phyloP scores from a whole-genome alignment of 1,140 invertebrate species.

The Gonatopus flavifemur region DNA sequence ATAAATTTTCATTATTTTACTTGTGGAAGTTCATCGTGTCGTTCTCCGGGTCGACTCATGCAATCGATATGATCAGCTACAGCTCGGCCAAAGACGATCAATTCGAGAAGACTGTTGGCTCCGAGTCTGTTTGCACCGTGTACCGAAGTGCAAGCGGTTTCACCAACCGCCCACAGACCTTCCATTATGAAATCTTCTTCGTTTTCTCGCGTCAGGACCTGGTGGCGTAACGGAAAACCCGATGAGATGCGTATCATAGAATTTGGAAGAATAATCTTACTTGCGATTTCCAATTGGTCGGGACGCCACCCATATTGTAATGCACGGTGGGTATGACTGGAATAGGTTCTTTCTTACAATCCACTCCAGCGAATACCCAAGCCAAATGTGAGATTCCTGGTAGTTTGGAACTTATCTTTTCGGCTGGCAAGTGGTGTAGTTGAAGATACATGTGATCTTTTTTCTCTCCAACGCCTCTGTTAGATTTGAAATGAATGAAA shows the following conservation, averaged over 20 bases:
- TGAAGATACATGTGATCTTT: slow-evolving; percentile 85
- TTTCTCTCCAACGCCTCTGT: slow-evolving; percentile 72
- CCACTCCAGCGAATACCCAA: slow-evolving; percentile 84
- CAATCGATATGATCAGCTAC: slow-evolving; percentile 74
- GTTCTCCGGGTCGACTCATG: slow-evolving; percentile 68
- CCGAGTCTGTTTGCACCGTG: slow-evolving; percentile 86
- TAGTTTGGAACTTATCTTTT: slow-evolving; percentile 65
- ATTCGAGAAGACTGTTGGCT: slow-evolving; percentile 82
- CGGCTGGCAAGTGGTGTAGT: slow-evolving; percentile 75
- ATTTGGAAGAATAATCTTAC: too few relatives aligned
- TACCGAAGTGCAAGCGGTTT: slow-evolving; percentile 66
- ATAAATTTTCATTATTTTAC: slow-evolving; percentile 48
- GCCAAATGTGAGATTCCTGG: slow-evolving; percentile 72
- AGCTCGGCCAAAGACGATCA: slow-evolving; percentile 82
- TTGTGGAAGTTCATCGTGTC: slow-evolving; percentile 59
- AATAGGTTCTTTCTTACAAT: slow-evolving; percentile 80
- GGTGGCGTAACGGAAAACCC: background rate
- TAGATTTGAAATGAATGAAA: slow-evolving; percentile 16
- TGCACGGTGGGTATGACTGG: slow-evolving; percentile 87
- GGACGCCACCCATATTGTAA: slow-evolving; percentile 88
- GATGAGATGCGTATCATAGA: background rate
- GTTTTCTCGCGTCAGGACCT: slow-evolving; percentile 59
- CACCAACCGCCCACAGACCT: slow-evolving; percentile 59
- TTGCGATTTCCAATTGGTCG: slow-evolving; percentile 82
- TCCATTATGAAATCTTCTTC: slow-evolving; percentile 62